These are phyloP conservation scores for Circaetus gallicus DNA, from an alignment of 2,113 vertebrate genomes.

Conservation along the genomic window DNA sequence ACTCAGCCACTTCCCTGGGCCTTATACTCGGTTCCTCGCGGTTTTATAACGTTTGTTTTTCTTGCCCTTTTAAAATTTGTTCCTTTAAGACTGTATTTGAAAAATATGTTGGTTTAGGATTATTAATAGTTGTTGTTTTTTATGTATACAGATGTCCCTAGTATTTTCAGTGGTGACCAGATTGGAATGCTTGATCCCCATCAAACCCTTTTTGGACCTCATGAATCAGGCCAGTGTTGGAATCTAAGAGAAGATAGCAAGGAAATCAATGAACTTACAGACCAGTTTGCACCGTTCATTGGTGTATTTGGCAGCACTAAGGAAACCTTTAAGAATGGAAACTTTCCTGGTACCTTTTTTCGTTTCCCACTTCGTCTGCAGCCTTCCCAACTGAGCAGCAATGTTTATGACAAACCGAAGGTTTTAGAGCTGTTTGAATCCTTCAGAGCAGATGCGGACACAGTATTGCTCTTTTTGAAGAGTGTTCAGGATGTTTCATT, in stretches of 20 bases:
- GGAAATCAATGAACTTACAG: conserved; percentile 85
- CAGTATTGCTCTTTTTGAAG: conserved; percentile 92
- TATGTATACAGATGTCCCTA: conserved; percentile 87
- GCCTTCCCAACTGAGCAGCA: conserved; percentile 90
- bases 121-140: neutral
- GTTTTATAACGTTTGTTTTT: neutral
- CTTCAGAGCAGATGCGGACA: conserved; percentile 94
- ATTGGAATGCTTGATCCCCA: conserved; percentile 98
- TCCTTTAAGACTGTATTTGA: neutral
- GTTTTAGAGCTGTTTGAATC: conserved; percentile 95
- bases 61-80: neutral
- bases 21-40: neutral
- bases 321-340: conserved; percentile 84
- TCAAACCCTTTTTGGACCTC: conserved; percentile 91
- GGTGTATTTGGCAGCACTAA: too few species aligned
- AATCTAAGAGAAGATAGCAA: conserved; percentile 91
- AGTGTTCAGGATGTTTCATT: conserved; percentile 92
- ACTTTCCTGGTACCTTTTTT: conserved; percentile 93
- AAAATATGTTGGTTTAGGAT: neutral
- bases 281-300: too few species aligned
- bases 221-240: conserved; percentile 98
- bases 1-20: neutral
- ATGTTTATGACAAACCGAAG: conserved; percentile 94
- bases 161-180: conserved; percentile 97
- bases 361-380: conserved; percentile 92